phyloP scores from a whole-genome alignment of 2,888 invertebrate genomes.

The Polydrusus cervinus region DNA sequence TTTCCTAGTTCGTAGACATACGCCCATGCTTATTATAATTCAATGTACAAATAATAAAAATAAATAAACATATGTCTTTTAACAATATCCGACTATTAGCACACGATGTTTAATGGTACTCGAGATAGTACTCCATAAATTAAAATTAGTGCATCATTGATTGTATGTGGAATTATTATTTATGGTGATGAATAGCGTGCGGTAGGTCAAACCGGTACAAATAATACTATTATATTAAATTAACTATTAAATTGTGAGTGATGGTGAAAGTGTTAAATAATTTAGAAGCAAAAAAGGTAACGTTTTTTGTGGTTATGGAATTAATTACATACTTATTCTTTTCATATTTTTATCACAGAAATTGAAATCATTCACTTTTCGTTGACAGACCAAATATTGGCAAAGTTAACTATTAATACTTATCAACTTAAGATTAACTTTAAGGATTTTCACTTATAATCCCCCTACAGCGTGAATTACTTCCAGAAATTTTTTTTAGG shows the following conservation, averaged over 20 bases:
- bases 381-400: no score
- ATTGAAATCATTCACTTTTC: no score
- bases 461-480: no score
- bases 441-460: no score
- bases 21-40: constrained; percentile 11
- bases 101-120: neutral
- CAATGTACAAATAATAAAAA: constrained; percentile 13
- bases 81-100: neutral
- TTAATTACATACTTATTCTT: no score
- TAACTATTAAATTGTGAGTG: neutral
- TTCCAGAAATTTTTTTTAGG: no score
- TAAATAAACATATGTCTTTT: constrained; percentile 16
- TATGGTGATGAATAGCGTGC: neutral
- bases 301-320: no score
- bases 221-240: constrained; percentile 3
- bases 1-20: constrained; percentile 2
- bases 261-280: neutral
- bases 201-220: neutral
- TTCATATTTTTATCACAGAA: no score
- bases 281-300: no score
- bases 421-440: no score
- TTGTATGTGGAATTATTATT: constrained; percentile 1
- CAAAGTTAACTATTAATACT: no score
- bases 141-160: neutral
- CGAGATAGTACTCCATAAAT: neutral